These are phyloP conservation scores for Tetrax tetrax DNA, from an alignment of 2,113 vertebrate genomes.

Conservation along the genomic window DNA sequence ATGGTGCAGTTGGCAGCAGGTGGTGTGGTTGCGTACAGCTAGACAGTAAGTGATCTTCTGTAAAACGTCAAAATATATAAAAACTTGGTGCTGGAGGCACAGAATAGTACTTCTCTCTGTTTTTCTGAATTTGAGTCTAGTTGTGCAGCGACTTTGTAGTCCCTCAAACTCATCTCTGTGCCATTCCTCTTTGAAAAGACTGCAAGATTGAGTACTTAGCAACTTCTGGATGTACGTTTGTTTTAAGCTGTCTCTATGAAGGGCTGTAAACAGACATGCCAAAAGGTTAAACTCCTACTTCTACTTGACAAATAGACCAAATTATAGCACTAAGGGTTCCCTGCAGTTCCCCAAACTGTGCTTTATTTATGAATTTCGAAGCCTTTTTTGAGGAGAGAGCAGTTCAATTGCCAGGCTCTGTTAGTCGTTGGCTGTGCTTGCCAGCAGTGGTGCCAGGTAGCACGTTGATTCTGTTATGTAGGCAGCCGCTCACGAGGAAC, in stretches of 20 bases:
- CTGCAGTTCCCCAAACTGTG: background rate
- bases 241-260: background rate
- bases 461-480: background rate
- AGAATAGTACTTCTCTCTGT: background rate
- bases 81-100: background rate
- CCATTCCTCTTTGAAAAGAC: background rate
- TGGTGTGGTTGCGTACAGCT: background rate
- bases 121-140: background rate
- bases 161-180: background rate
- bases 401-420: background rate
- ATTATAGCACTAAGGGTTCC: background rate
- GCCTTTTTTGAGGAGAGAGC: background rate
- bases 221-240: background rate
- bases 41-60: background rate
- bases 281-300: constrained; percentile 3
- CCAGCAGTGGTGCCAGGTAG: background rate
- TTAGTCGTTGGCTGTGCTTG: background rate
- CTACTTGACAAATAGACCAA: background rate
- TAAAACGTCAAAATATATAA: background rate
- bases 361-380: background rate
- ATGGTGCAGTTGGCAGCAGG: background rate
- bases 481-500: background rate
- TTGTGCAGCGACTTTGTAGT: background rate
- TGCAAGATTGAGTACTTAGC: background rate
- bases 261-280: background rate